phyloP scores from a whole-genome alignment of 2,113 vertebrate genomes.

The Rhineura floridana region DNA sequence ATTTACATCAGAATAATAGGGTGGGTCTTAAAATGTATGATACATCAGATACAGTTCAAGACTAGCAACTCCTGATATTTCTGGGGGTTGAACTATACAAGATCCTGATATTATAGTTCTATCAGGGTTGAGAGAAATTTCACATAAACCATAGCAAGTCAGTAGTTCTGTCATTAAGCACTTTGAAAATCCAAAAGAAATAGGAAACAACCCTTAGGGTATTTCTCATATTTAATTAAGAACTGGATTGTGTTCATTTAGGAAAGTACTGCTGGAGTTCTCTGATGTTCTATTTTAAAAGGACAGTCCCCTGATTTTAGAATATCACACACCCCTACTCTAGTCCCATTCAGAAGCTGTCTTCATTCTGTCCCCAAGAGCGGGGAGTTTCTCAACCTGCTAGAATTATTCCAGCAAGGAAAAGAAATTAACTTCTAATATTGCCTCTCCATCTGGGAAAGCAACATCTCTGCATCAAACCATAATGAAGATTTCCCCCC shows the following conservation, averaged over 20 bases:
- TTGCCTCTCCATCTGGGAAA: slow-evolving; percentile 19
- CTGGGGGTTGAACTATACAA: neutral
- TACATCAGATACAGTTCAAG: neutral
- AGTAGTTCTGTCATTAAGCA: neutral
- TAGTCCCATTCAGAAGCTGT: neutral
- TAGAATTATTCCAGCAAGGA: neutral
- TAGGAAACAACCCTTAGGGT: neutral
- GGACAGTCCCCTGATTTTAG: neutral
- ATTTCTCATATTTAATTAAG: neutral
- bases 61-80: neutral
- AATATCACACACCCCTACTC: neutral
- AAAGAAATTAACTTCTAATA: neutral
- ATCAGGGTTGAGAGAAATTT: neutral
- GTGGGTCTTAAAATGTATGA: neutral
- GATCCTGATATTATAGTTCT: neutral
- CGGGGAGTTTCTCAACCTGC: neutral
- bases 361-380: neutral
- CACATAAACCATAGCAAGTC: neutral
- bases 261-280: neutral
- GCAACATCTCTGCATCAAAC: neutral
- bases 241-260: neutral
- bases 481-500: neutral
- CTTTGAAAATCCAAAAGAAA: neutral
- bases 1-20: too few species aligned
- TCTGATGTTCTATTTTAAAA: neutral